Percentiles rank a stretch among this genome's conserved stretches.
phyloP scores from a whole-genome alignment of 2,797 vertebrate species.

The Falco concolor region DNA sequence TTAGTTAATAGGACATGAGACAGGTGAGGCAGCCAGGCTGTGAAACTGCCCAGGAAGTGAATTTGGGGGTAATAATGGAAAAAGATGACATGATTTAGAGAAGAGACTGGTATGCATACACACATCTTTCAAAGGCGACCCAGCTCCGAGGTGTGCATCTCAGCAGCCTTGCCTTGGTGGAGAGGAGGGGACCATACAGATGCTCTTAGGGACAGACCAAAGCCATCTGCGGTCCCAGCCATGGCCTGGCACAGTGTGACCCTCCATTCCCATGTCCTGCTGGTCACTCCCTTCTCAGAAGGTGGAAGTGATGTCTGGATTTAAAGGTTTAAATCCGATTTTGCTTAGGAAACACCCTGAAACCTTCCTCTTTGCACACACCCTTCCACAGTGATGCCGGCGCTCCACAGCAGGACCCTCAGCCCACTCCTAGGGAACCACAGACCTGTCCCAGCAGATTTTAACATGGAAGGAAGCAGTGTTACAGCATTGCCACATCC shows the following conservation, averaged over 20 bases:
- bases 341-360: background rate
- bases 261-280: background rate
- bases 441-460: background rate
- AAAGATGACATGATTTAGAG: background rate
- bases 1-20: background rate
- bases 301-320: background rate
- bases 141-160: background rate
- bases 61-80: background rate
- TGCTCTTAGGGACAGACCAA: background rate
- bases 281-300: background rate
- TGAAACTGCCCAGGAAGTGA: background rate
- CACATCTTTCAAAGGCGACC: background rate
- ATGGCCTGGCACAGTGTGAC: background rate
- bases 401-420: background rate
- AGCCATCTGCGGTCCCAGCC: accelerated
- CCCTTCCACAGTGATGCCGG: background rate
- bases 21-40: background rate
- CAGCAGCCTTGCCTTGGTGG: background rate
- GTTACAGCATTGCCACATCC: background rate
- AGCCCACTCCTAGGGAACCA: background rate
- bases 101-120: background rate
- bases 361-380: background rate
- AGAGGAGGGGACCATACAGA: background rate
- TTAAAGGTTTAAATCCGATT: background rate
- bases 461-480: background rate